Conservation (phyloP, 2,888 invertebrate species). For the Spialia ferax region DNA sequence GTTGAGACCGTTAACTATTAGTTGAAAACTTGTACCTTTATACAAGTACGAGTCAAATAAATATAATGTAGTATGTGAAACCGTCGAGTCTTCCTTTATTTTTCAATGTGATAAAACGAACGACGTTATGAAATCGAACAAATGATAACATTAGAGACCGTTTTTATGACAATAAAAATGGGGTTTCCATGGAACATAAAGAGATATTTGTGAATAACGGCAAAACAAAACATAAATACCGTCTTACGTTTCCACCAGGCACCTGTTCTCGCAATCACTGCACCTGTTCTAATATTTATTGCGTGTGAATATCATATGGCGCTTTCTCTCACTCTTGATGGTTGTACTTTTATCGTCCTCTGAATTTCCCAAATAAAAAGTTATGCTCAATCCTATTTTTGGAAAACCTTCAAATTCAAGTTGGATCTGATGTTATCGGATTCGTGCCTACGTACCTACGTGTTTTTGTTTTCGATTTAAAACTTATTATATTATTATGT, state of each 20-base stretch:
- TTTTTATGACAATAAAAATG: slow-evolving; percentile 5
- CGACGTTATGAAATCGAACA: background rate
- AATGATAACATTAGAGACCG: background rate
- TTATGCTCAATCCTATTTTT: background rate
- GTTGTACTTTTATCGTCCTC: slow-evolving; percentile 5
- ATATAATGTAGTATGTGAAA: too few relatives aligned
- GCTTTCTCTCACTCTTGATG: slow-evolving; percentile 50
- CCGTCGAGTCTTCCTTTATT: background rate
- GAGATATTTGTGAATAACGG: slow-evolving; percentile 42
- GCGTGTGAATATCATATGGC: slow-evolving; percentile 81
- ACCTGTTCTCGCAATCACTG: slow-evolving; percentile 82
- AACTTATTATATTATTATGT: too few relatives aligned
- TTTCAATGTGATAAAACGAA: background rate
- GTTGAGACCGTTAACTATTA: too few relatives aligned
- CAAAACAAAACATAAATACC: slow-evolving; percentile 47
- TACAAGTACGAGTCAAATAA: too few relatives aligned
- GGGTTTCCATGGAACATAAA: slow-evolving; percentile 23
- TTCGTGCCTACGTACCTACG: background rate
- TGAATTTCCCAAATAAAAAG: slow-evolving; percentile 1
- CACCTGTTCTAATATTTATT: slow-evolving; percentile 85
- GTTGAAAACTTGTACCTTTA: too few relatives aligned
- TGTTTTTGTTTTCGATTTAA: too few relatives aligned
- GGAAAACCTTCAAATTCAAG: background rate
- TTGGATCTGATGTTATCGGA: background rate
- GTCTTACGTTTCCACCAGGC: slow-evolving; percentile 53